Conservation (phyloP, 2,797 vertebrate species). For the Phyllotis vaccarum region DNA sequence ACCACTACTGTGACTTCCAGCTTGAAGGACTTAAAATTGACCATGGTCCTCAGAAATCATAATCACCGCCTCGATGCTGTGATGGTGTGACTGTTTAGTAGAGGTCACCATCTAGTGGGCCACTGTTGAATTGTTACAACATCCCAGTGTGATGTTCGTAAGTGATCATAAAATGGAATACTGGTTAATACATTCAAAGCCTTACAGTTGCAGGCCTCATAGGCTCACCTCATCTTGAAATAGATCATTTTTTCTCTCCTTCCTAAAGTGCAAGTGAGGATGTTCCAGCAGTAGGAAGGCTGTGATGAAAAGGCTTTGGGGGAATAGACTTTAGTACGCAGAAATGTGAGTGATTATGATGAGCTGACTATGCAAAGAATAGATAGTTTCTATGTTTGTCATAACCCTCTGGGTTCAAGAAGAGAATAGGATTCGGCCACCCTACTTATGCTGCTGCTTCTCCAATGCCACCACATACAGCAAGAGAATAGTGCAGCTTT, state of each 20-base stretch:
- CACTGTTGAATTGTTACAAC: constrained; percentile 12
- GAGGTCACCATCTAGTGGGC: constrained; percentile 79
- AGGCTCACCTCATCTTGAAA: background rate
- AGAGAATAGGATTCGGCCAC: background rate
- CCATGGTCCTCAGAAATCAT: background rate
- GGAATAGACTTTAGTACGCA: background rate
- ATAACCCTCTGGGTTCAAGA: background rate
- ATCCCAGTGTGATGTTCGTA: constrained; percentile 7
- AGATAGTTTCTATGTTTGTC: background rate
- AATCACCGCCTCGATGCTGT: background rate
- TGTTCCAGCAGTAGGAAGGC: background rate
- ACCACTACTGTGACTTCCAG: background rate
- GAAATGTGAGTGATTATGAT: background rate
- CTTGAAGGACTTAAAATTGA: background rate
- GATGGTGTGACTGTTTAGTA: constrained; percentile 40
- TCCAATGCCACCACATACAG: background rate
- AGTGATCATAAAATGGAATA: background rate
- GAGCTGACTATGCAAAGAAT: background rate
- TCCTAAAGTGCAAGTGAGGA: background rate
- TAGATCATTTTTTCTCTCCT: background rate
- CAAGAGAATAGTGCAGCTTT: accelerated
- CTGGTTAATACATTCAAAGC: background rate
- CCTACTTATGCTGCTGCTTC: too few species aligned
- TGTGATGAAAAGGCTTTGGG: background rate
- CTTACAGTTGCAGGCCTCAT: background rate